Evolutionary conservation across 2,113 vertebrate genomes (phyloP), one percentile per base, ranked within the genome.

Genomic region (Percopsis transmontana): DNA sequence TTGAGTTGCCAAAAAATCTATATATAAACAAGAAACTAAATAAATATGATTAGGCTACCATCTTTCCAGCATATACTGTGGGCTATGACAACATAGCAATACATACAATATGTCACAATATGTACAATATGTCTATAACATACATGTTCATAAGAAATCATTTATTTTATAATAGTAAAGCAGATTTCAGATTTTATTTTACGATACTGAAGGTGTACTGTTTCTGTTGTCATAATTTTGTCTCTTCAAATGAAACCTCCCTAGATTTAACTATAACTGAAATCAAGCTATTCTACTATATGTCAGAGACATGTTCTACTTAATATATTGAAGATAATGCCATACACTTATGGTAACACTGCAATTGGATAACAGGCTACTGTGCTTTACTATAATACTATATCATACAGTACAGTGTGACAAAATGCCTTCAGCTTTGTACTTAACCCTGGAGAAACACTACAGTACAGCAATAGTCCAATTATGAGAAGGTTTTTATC

Each of bases 21-120:
- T 20, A 23, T 52, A 41, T 21, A 38, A 80, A 63, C 58, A 69
- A 70, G 65, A 60, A 62, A 69, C 55, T 60, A 70, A 86, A 90
- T 85, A 89, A 84, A 86, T 90, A 87, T 56, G 33, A 66, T 59
- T 59, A 23, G 62, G 21, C 10, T 66, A 63, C 5, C 27, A 78
- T 63, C 69, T 23, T 62, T 79, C 70, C 69, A 81, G 69, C 68
- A 78, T 71, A 66, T 23, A 60, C 53, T n/a, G n/a, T n/a, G n/a
- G 50, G 72, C 24, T 53, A 47, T 5, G 14, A 52, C 19, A 57
- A 71, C 3, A 44, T 2, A 55, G 23, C 10, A 62, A 23, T 23
- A 19, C 10, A 15, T 33, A 41, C 24, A 55, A 59, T 33, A 33
- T 33, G 27, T 33, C 27, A 33, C 27, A 59, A 13, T n/a, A n/a